Percentiles rank a stretch among this genome's conserved stretches.
Evolutionary conservation across 2,888 invertebrate genomes (phyloP).

Genomic region (Caenorhabditis sp.): DNA sequence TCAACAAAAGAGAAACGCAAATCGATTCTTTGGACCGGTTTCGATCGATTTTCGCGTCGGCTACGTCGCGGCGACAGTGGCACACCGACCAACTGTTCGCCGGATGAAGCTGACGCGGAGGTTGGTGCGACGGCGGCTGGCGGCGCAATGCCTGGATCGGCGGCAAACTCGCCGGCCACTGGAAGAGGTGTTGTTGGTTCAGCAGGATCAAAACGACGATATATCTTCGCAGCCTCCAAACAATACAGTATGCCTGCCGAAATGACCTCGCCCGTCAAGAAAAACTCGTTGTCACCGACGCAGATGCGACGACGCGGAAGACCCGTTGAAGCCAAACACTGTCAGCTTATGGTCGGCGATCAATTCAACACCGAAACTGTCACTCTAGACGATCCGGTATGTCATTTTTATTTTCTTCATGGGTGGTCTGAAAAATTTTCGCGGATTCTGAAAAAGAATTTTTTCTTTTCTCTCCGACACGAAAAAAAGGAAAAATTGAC

Average conservation of each 20-base stretch:
- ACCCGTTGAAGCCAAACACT: constrained; percentile 48
- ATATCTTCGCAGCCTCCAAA: constrained; percentile 51
- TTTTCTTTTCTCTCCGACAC: too few species aligned
- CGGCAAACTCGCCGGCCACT: constrained; percentile 37
- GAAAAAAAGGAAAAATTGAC: too few species aligned
- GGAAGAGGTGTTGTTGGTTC: constrained; percentile 48
- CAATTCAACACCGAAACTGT: constrained; percentile 56
- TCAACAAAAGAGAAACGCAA: constrained; percentile 50
- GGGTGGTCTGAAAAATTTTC: background rate
- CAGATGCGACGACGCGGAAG: constrained; percentile 34
- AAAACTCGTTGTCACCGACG: constrained; percentile 39
- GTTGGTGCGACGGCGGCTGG: background rate
- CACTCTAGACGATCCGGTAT: constrained; percentile 61
- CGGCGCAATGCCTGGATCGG: too few species aligned
- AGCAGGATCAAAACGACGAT: constrained; percentile 50
- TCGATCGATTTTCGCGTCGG: constrained; percentile 55
- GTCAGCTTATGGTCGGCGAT: constrained; percentile 58
- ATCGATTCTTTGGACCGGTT: constrained; percentile 54
- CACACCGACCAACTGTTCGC: constrained; percentile 33
- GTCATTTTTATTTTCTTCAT: constrained; percentile 12
- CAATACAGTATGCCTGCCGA: constrained; percentile 56
- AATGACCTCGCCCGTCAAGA: constrained; percentile 44
- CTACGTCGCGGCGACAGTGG: constrained; percentile 45
- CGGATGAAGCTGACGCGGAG: constrained; percentile 32
- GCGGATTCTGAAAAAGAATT: too few species aligned